Percentiles rank a stretch among this genome's conserved stretches.
Evolutionary conservation across 2,113 vertebrate genomes (phyloP).

Genomic region (Oncorhynchus mykiss): DNA sequence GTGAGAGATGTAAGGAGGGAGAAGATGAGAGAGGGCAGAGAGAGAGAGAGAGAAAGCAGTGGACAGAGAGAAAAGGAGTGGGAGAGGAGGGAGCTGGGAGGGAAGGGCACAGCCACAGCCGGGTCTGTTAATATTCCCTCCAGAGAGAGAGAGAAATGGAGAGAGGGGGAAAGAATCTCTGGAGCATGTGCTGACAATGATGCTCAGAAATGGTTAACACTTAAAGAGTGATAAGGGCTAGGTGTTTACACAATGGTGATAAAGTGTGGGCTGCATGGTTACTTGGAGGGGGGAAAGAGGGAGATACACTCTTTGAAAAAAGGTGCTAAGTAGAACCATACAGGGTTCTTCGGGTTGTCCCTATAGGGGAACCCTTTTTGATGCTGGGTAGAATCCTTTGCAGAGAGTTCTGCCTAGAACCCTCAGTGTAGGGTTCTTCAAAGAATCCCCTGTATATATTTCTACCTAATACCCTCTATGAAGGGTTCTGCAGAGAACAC

Average conservation of each 20-base stretch:
- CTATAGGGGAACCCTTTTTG: too few species aligned
- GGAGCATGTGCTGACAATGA: slow-evolving; percentile 16
- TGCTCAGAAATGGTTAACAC: slow-evolving; percentile 19
- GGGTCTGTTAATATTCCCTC: neutral
- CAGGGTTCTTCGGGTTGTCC: too few species aligned
- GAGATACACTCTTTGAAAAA: neutral
- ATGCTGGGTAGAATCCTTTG: too few species aligned
- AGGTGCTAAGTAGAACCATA: too few species aligned
- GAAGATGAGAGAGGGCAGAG: neutral
- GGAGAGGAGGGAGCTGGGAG: neutral
- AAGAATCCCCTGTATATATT: too few species aligned
- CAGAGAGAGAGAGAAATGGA: neutral
- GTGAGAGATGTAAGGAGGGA: neutral
- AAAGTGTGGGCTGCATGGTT: neutral
- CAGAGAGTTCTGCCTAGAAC: too few species aligned
- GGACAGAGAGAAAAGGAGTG: neutral
- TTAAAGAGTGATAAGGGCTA: neutral
- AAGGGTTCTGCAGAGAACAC: too few species aligned
- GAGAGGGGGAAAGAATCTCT: neutral
- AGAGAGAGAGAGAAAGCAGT: neutral
- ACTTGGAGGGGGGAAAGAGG: neutral
- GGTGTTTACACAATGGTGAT: neutral
- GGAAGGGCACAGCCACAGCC: neutral
- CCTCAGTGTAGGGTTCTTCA: too few species aligned
- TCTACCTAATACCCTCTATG: too few species aligned